phyloP scores from a whole-genome alignment of 2,797 vertebrate genomes.

The Chelmon rostratus region DNA sequence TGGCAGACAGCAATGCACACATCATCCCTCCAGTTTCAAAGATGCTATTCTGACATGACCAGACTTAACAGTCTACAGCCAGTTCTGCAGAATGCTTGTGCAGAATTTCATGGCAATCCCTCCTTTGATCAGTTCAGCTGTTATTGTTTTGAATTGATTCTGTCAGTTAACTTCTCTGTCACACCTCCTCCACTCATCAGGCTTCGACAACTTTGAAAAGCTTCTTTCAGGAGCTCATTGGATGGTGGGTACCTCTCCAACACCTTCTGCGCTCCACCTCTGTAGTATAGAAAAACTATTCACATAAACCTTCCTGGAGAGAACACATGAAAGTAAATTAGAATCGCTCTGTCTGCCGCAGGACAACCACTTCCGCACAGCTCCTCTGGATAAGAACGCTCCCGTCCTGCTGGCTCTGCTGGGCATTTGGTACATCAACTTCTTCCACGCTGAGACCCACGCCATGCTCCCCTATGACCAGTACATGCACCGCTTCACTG shows the following conservation, averaged over 20 bases:
- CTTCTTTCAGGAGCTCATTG: slow-evolving; percentile 96
- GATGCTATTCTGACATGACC: neutral
- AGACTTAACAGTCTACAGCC: too few relatives aligned
- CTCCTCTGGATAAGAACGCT: slow-evolving; percentile 92
- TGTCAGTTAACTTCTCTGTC: slow-evolving; percentile 5
- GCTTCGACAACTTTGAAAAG: slow-evolving; percentile 96
- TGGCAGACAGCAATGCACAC: neutral
- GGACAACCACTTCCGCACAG: slow-evolving; percentile 94
- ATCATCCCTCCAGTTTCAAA: neutral
- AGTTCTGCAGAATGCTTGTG: neutral
- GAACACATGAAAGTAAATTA: slow-evolving; percentile 7
- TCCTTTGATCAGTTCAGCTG: too few relatives aligned
- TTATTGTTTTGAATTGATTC: neutral
- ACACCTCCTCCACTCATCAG: slow-evolving; percentile 76
- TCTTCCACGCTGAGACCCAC: slow-evolving; percentile 94
- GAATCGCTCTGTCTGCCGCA: slow-evolving; percentile 52
- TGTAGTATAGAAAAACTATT: slow-evolving; percentile 2
- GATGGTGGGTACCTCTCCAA: slow-evolving; percentile 88
- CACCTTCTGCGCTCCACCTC: neutral
- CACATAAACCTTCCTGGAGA: fast-evolving
- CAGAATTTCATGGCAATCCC: too few relatives aligned
- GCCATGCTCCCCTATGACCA: slow-evolving; percentile 97
- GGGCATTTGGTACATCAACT: slow-evolving; percentile 98
- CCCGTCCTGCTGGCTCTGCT: slow-evolving; percentile 93
- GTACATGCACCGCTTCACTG: slow-evolving; percentile 98